Conservation (phyloP, 1,140 invertebrate genomes). For the Diplogasteroides magnus region DNA sequence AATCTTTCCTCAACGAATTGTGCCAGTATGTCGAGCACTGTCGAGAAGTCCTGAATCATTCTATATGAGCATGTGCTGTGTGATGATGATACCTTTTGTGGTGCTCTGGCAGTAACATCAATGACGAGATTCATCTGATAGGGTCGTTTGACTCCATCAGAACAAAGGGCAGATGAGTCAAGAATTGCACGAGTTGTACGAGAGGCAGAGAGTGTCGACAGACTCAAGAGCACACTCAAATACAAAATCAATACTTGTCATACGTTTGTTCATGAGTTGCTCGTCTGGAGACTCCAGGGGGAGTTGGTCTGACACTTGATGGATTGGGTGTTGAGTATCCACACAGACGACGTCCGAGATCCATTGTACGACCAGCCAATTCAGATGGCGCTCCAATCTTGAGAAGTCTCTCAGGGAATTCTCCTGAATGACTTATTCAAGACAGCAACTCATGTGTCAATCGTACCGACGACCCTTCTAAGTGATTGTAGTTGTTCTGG, state of each 20-base stretch:
- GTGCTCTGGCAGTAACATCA: constrained; percentile 39
- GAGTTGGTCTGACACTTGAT: not conserved
- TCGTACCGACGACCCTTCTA: constrained; percentile 40
- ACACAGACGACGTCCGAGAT: constrained; percentile 2
- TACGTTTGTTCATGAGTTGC: constrained; percentile 1
- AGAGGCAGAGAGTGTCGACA: not conserved
- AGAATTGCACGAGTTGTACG: constrained; percentile 33
- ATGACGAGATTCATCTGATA: constrained; percentile 44
- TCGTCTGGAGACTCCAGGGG: not conserved
- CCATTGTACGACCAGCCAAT: not conserved
- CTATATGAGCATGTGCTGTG: not conserved
- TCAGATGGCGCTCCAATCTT: not conserved
- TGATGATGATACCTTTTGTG: constrained; percentile 15
- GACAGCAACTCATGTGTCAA: no score
- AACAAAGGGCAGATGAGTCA: constrained; percentile 36
- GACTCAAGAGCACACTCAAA: not conserved
- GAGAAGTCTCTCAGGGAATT: not conserved
- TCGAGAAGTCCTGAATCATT: constrained; percentile 34
- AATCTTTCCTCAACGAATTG: constrained; percentile 36
- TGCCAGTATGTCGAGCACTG: constrained; percentile 32
- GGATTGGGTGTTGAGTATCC: constrained; percentile 19
- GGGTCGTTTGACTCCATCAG: constrained; percentile 43
- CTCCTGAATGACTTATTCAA: not conserved
- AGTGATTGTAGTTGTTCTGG: constrained; percentile 36
- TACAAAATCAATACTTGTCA: not conserved